Conservation (phyloP, 2,797 vertebrate genomes). For the Rhinichthys osculus region DNA sequence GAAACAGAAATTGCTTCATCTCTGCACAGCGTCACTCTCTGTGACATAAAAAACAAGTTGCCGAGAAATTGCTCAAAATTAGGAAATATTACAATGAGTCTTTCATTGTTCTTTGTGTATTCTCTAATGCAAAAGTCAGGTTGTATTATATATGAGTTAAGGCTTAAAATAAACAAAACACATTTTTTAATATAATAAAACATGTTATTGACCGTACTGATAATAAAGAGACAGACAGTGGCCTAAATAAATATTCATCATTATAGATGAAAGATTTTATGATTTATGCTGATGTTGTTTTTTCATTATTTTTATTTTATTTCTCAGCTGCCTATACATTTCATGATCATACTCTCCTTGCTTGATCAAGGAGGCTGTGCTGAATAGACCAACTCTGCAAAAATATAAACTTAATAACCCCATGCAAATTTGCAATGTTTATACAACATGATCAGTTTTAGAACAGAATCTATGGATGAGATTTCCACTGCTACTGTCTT, state of each 20-base stretch:
- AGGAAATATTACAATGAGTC: neutral
- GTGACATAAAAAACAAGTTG: neutral
- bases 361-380: neutral
- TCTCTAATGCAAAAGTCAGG: neutral
- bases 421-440: neutral
- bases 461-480: neutral
- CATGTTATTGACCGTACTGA: neutral
- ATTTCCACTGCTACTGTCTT: neutral
- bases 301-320: neutral
- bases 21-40: neutral
- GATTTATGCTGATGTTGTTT: neutral
- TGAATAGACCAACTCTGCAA: constrained; percentile 10
- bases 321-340: constrained; percentile 6
- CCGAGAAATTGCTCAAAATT: constrained; percentile 6
- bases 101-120: neutral
- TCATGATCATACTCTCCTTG: neutral
- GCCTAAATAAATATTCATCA: neutral
- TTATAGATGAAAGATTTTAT: neutral
- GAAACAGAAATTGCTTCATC: constrained; percentile 16
- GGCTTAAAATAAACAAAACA: neutral
- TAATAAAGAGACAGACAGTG: neutral
- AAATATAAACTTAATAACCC: neutral
- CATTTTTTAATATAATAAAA: constrained; percentile 23
- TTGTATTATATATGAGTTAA: neutral
- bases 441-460: constrained; percentile 1